Evolutionary conservation across 2,797 vertebrate species (phyloP), one percentile per base, ranked within the genome.

Genomic region (Betta splendens): DNA sequence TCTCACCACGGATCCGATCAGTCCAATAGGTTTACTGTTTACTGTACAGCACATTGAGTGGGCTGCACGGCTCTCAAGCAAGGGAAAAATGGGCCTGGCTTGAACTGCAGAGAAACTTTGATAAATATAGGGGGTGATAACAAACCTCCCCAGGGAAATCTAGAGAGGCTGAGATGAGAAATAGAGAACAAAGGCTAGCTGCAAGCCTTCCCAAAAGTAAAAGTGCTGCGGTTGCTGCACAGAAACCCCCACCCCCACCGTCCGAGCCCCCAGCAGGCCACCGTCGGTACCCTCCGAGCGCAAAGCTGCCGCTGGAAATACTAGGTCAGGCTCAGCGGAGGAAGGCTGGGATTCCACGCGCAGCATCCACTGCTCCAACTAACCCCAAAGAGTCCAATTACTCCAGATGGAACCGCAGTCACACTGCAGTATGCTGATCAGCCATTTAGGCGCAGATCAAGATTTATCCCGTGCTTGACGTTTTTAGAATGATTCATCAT

Each of bases 321-420:
- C 64, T 60, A 80, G 78, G 76, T 80, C 76, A 76, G 68, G 32
- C 58, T 63, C 20, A 13, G 76, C 58, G 45, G 43, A 55, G 52
- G 55, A 55, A 58, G 58, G 36, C 69, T 68, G 55, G 57, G 69
- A 58, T 57, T 53, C 75, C 70, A 53, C 63, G 29, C 59, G 64
- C 20, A 53, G 43, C 44, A 65, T 55, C 56, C 55, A 59, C 63
- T 22, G 50, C 64, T 78, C 35, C 18, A 29, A 43, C 16, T 70
- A 72, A 51, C 44, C 76, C 65, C 38, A 57, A 64, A 40, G 69
- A 78, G 75, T 74, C 70, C 71, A 84, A 85, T 87, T 85, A 85
- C 60, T 64, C 65, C 57, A 50, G 36, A 76, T 61, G 36, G 69
- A 70, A 51, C 55, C 44, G 59, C 47, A 62, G 70, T 81, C 45